These are phyloP conservation scores for Dascyllus trimaculatus DNA, from an alignment of 2,113 vertebrate species.

Conservation along the genomic window DNA sequence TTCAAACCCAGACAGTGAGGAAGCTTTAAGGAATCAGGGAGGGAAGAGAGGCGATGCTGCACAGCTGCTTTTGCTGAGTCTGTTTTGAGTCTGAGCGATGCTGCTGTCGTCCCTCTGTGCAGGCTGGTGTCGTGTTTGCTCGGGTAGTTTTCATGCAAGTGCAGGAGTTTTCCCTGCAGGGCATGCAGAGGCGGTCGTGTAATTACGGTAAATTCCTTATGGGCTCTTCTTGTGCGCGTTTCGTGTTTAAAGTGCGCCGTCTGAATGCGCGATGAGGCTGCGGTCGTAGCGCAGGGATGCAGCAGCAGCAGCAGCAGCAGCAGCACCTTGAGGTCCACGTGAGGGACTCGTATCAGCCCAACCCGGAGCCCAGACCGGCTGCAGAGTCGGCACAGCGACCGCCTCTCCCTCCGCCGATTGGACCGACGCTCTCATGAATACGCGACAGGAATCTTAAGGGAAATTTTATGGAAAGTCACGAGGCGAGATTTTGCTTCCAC, in stretches of 20 bases:
- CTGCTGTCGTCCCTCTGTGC: constrained; percentile 37
- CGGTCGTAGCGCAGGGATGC: neutral
- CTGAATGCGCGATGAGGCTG: constrained; percentile 33
- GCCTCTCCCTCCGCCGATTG: constrained; percentile 32
- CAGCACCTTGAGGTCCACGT: constrained; percentile 76
- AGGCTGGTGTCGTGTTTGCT: constrained; percentile 35
- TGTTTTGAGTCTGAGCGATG: constrained; percentile 39
- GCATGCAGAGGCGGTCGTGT: no score
- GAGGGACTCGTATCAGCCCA: constrained; percentile 60
- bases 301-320: constrained; percentile 50
- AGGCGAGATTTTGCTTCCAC: no score
- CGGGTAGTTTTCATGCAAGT: neutral
- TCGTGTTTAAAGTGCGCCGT: no score
- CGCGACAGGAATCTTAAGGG: constrained; percentile 19
- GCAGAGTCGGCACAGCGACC: constrained; percentile 31
- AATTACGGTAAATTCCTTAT: no score
- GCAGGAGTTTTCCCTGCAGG: no score
- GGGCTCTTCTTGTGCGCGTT: no score
- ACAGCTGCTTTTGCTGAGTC: constrained; percentile 21
- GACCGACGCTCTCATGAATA: constrained; percentile 32
- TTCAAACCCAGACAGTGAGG: no score
- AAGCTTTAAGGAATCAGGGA: constrained; percentile 19
- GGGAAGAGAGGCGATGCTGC: constrained; percentile 41
- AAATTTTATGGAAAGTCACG: neutral
- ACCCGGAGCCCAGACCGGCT: constrained; percentile 38